These are phyloP conservation scores for Psammodynastes pulverulentus DNA, from an alignment of 2,113 vertebrate genomes.

Conservation along the genomic window DNA sequence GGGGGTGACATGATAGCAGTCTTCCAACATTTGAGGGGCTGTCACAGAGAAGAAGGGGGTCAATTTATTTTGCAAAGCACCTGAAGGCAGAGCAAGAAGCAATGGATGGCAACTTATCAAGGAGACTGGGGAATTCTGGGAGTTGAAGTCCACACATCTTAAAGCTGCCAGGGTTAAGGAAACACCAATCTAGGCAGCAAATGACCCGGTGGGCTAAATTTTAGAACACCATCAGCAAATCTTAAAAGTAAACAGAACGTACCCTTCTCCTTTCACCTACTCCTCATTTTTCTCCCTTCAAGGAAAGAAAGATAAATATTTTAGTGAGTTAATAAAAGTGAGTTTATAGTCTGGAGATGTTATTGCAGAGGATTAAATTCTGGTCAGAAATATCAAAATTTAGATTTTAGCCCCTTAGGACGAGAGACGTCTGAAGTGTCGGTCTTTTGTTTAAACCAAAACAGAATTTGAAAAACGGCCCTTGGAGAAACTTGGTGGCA, in stretches of 20 bases:
- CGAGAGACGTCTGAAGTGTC: neutral
- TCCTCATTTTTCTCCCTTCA: neutral
- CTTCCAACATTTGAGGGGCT: neutral
- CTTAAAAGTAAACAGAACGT: neutral
- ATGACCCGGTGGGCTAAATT: neutral
- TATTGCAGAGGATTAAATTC: too few species aligned
- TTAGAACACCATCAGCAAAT: neutral
- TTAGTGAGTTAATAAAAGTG: neutral
- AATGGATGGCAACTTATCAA: neutral
- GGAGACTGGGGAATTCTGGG: neutral
- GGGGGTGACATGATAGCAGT: neutral
- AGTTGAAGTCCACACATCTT: neutral
- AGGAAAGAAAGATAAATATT: neutral
- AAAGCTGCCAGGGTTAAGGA: neutral
- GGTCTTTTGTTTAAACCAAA: conserved; percentile 7
- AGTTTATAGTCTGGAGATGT: neutral
- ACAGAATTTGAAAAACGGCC: neutral
- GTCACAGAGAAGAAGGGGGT: neutral
- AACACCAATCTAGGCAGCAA: neutral
- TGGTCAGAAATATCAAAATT: neutral
- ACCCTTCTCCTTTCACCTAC: neutral
- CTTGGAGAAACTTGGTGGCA: neutral
- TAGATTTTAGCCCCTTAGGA: neutral
- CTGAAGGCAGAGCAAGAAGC: neutral
- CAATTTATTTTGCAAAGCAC: neutral